Evolutionary conservation across 2,888 invertebrate species (phyloP).

Genomic region (Anthoptus insignis): DNA sequence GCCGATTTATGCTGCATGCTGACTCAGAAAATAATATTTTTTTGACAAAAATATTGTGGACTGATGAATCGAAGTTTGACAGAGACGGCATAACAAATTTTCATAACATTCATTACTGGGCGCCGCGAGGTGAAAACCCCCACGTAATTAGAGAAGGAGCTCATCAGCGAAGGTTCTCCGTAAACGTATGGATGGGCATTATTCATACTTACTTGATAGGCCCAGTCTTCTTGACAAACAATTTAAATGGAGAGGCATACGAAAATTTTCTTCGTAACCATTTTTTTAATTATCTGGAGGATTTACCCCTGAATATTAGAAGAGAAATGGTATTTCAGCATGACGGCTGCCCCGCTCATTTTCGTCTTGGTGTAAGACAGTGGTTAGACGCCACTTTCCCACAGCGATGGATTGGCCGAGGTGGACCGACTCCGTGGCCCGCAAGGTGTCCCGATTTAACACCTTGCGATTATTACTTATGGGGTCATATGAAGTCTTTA

Average conservation of each 20-base stretch:
- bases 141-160: background rate
- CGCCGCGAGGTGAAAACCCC: slow-evolving; percentile 14
- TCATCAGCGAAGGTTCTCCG: slow-evolving; percentile 32
- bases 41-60: slow-evolving; percentile 9
- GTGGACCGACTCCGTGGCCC: slow-evolving; percentile 26
- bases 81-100: slow-evolving; percentile 48
- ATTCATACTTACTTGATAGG: background rate
- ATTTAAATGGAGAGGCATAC: background rate
- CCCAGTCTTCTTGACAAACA: background rate
- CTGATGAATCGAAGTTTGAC: slow-evolving; percentile 44
- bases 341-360: background rate
- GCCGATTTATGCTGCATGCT: slow-evolving; percentile 52
- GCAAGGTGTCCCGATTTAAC: slow-evolving; percentile 25
- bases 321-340: background rate
- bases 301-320: background rate
- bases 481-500: slow-evolving; percentile 5
- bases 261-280: background rate
- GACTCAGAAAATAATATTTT: slow-evolving; percentile 50
- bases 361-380: background rate
- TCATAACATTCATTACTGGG: slow-evolving; percentile 46
- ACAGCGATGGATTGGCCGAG: slow-evolving; percentile 19
- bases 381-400: slow-evolving; percentile 21
- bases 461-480: slow-evolving; percentile 3
- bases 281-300: background rate
- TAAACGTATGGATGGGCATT: slow-evolving; percentile 38